Conservation (phyloP, 2,113 vertebrate genomes). For the Pterocles burchelli region DNA sequence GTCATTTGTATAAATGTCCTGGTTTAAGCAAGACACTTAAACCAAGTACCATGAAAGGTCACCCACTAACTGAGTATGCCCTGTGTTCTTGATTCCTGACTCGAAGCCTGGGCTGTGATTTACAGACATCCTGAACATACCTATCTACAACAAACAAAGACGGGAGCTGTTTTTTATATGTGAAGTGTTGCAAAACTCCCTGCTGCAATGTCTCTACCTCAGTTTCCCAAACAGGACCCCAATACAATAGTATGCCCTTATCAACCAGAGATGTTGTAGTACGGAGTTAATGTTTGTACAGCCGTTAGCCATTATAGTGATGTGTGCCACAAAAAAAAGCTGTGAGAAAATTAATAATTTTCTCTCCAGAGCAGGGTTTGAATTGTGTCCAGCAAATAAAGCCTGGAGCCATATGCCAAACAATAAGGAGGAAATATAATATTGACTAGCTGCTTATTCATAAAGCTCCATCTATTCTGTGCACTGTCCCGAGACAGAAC, state of each 20-base stretch:
- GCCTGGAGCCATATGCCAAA: not conserved
- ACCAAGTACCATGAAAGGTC: not conserved
- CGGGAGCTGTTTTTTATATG: not conserved
- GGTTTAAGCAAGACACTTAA: not conserved
- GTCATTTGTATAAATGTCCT: not conserved
- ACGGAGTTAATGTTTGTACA: not conserved
- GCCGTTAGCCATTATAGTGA: not conserved
- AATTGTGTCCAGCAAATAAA: conserved; percentile 1
- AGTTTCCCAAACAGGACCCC: not conserved
- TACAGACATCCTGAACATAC: not conserved
- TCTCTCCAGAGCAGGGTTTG: not conserved
- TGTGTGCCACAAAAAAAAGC: not conserved
- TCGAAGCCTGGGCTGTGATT: not conserved
- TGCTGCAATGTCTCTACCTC: not conserved
- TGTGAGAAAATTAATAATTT: not conserved
- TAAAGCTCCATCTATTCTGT: not conserved
- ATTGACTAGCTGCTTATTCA: conserved; percentile 14
- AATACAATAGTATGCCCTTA: not conserved
- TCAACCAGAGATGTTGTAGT: not conserved
- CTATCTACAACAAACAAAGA: not conserved
- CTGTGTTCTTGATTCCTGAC: not conserved
- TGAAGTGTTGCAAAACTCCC: not conserved
- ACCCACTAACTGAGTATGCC: not conserved
- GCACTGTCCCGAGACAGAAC: not conserved
- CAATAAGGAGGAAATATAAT: conserved; percentile 30